Percentiles rank a stretch among this genome's conserved stretches.
phyloP scores from a whole-genome alignment of 2,888 invertebrate genomes.

The Allygus modestus region DNA sequence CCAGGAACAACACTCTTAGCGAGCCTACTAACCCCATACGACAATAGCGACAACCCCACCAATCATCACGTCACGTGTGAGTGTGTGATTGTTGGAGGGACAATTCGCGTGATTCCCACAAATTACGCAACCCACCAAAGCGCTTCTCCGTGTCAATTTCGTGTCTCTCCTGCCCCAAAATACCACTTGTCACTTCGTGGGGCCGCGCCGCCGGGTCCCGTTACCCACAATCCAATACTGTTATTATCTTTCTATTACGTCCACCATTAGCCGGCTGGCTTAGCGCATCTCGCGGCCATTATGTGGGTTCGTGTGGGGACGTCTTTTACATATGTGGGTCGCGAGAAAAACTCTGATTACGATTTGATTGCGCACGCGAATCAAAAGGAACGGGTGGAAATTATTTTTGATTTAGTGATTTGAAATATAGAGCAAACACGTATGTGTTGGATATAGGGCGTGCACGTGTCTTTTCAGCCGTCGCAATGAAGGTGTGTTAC shows the following conservation, averaged over 20 bases:
- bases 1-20: too few relatives aligned
- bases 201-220: too few relatives aligned
- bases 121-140: not conserved
- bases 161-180: constrained; percentile 4
- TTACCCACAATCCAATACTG: constrained; percentile 20
- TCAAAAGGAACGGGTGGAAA: not conserved
- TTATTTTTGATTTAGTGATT: not conserved
- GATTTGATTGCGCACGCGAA: not conserved
- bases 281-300: not conserved
- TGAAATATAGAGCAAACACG: not conserved
- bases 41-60: too few relatives aligned
- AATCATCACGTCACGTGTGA: too few relatives aligned
- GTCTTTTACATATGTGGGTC: constrained; percentile 26
- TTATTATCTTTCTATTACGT: constrained; percentile 32
- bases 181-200: not conserved
- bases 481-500: too few relatives aligned
- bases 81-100: not conserved
- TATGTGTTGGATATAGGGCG: not conserved
- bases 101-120: constrained; percentile 1
- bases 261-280: not conserved
- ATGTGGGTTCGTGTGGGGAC: not conserved
- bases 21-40: too few relatives aligned
- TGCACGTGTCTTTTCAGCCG: too few relatives aligned
- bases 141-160: not conserved
- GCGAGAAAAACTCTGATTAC: not conserved